A percentile compares a stretch with the other conserved stretches of the same genome.
These are phyloP conservation scores for Dolichopus griseipennis DNA, from an alignment of 2,888 invertebrate genomes.

Conservation along the genomic window DNA sequence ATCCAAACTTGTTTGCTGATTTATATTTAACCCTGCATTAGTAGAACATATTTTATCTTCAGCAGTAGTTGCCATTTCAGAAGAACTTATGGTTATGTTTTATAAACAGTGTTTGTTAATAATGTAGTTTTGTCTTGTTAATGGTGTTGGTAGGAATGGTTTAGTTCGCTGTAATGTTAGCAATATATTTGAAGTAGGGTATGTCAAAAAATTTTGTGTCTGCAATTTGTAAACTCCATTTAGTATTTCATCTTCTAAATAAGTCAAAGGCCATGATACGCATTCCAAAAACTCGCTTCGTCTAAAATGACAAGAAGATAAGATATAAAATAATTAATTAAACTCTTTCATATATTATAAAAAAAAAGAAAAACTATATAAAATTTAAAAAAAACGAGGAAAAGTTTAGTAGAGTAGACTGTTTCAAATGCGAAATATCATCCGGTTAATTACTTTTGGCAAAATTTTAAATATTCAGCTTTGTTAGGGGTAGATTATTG, in stretches of 20 bases:
- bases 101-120: slow-evolving; percentile 16
- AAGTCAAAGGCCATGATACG: slow-evolving; percentile 80
- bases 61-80: slow-evolving; percentile 20
- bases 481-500: no score
- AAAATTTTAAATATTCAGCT: no score
- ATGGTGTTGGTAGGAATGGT: background rate
- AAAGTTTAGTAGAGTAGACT: no score
- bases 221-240: slow-evolving; percentile 69
- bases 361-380: no score
- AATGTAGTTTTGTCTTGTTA: background rate
- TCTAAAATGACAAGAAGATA: slow-evolving; percentile 49
- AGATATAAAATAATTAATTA: no score
- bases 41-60: background rate
- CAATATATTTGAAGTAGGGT: slow-evolving; percentile 35
- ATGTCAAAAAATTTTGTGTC: slow-evolving; percentile 53
- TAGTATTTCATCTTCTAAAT: slow-evolving; percentile 60
- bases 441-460: no score
- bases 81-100: slow-evolving; percentile 12
- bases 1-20: slow-evolving; percentile 41
- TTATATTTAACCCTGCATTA: background rate
- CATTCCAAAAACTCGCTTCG: slow-evolving; percentile 91
- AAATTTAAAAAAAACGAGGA: no score
- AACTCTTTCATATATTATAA: no score
- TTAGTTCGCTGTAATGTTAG: background rate
- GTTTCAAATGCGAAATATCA: no score